These are phyloP conservation scores for Lepus timidus DNA, from an alignment of 2,113 vertebrate species.

Conservation along the genomic window DNA sequence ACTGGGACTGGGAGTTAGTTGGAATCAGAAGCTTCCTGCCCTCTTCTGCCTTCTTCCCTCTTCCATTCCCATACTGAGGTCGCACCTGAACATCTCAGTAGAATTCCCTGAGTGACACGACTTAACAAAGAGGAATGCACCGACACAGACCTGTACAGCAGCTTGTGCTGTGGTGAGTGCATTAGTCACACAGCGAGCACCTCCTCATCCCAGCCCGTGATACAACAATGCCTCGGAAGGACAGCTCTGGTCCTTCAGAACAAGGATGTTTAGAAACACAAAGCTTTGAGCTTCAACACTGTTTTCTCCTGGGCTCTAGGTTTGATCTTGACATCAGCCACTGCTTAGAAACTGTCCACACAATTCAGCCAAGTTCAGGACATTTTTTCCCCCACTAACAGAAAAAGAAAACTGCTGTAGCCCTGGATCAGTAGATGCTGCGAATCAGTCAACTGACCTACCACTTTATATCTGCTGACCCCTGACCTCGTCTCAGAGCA, in stretches of 20 bases:
- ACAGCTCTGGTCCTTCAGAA: background rate
- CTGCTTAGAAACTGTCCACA: constrained; percentile 8
- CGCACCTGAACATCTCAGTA: background rate
- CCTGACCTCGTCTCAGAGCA: background rate
- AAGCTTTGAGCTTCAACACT: background rate
- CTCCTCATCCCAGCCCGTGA: background rate
- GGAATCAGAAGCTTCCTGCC: background rate
- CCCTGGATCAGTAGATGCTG: background rate
- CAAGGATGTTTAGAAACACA: background rate
- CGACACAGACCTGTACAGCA: background rate
- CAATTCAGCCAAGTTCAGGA: background rate
- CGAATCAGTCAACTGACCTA: background rate
- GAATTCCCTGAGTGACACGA: background rate
- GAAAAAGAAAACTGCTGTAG: background rate
- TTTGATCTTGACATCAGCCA: background rate
- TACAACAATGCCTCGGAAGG: background rate
- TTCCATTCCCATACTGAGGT: background rate
- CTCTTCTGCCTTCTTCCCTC: background rate
- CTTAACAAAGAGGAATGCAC: background rate
- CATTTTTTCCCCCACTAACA: background rate
- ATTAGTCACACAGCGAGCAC: background rate
- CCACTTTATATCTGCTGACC: background rate
- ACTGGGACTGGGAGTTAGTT: too few species aligned
- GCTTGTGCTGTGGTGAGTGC: background rate
- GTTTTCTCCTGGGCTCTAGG: background rate